Percentiles rank a stretch among this genome's conserved stretches.
These are phyloP conservation scores for Thunnus thynnus DNA, from an alignment of 2,113 vertebrate species.

Conservation along the genomic window DNA sequence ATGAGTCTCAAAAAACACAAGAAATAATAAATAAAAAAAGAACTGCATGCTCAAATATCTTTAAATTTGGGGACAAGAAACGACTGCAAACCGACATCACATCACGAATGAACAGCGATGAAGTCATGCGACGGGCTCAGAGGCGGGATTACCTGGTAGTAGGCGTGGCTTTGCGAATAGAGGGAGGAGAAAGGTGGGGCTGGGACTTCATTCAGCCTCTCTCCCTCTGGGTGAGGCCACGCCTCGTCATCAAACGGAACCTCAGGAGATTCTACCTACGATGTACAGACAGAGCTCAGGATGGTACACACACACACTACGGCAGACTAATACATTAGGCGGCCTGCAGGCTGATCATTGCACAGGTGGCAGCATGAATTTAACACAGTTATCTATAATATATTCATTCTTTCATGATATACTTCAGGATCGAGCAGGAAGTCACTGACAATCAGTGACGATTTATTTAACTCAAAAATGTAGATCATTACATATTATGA, in stretches of 20 bases:
- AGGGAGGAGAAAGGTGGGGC: conserved; percentile 78
- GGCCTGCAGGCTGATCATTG: not conserved
- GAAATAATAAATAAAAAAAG: not conserved
- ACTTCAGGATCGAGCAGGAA: not conserved
- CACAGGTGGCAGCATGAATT: not conserved
- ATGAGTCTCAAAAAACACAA: not conserved
- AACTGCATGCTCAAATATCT: conserved; percentile 28
- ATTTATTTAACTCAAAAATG: not conserved
- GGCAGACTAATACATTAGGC: not conserved
- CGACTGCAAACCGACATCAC: not conserved
- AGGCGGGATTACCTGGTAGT: conserved; percentile 77
- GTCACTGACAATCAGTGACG: not conserved
- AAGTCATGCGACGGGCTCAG: conserved; percentile 39
- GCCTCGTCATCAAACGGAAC: conserved; percentile 71
- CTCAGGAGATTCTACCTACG: conserved; percentile 81
- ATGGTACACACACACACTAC: conserved; percentile 12
- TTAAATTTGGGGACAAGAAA: not conserved
- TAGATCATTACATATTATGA: too few relatives aligned
- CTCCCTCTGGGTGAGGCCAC: conserved; percentile 74
- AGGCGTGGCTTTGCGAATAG: conserved; percentile 76
- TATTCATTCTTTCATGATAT: not conserved
- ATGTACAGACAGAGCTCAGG: conserved; percentile 74
- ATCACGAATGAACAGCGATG: not conserved
- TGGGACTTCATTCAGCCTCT: conserved; percentile 67
- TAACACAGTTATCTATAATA: not conserved